Base-by-base conservation (phyloP, 1,140 invertebrate genomes). In the Acyrthosiphon pisum region DNA sequence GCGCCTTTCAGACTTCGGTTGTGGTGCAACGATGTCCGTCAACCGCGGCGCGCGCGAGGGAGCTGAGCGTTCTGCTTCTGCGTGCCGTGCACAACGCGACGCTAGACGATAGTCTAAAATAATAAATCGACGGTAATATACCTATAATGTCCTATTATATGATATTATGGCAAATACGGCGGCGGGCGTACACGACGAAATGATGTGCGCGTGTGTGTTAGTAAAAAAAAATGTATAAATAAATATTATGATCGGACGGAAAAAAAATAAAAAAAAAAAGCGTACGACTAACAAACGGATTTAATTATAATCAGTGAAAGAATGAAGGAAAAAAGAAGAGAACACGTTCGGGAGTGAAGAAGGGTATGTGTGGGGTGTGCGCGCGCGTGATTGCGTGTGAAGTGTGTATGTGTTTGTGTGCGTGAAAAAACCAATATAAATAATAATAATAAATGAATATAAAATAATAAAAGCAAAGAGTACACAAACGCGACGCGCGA, bases 391-490 rank as follows among this genome's bases (percentile, higher is more conserved):
- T 22, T 35, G 18, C 6, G 6, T 18, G 8, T 46, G 50, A 37
- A 88, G 84, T n/a, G 26, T n/a, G 84, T 87, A 26, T 87, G 86
- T 48, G 41, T 53, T n/a, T 50, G 86, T 50, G 18, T 35, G 30
- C 23, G 86, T 88, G 18, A 35, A 50, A 35, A 50, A 76, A 76
- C 60, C 60, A 76, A 76, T 76, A 76, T 76, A 76, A 76, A 76
- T 76, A 76, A 76, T 76, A 76, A 68, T 68, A 60, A 60, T 60
- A 68, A 76, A 18, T 35, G 30, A 76, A 76, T 46, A 53, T 68
- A 46, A 68, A 90, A 68, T 50, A 68, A 53, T 84, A 86, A 93
- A 93, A 83, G 91, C 91, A 93, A 93, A 93, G 91, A 93, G 91
- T 93, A 93, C 91, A 93, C n/a, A 93, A 93, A 93, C 48, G 46